Conservation (phyloP, 2,113 vertebrate genomes). For the Myrmecobius fasciatus region DNA sequence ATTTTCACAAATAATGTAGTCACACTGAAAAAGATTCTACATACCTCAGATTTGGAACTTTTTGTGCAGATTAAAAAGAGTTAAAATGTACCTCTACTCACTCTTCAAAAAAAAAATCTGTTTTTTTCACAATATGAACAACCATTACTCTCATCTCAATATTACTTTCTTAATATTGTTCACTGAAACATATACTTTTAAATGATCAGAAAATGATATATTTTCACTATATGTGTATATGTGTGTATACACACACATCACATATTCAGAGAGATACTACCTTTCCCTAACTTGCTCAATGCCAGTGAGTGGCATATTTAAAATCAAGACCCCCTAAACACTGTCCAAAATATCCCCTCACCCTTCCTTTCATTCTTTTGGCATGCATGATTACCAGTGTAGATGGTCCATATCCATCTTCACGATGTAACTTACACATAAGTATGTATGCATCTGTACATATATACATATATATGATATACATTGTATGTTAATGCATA, state of each 20-base stretch:
- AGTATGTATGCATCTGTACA: background rate
- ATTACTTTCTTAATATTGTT: constrained; percentile 23
- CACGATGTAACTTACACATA: background rate
- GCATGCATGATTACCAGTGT: background rate
- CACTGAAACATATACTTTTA: background rate
- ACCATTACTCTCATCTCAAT: constrained; percentile 11
- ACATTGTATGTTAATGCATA: background rate
- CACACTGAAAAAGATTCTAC: background rate
- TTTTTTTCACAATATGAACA: background rate
- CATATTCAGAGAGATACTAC: background rate
- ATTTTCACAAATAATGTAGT: constrained; percentile 12
- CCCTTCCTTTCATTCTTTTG: background rate
- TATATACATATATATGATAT: background rate
- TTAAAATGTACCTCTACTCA: background rate
- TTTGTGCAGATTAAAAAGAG: background rate
- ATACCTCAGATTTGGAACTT: background rate
- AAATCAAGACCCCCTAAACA: background rate
- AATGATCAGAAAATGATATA: background rate
- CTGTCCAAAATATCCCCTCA: background rate
- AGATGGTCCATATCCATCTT: background rate
- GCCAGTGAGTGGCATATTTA: background rate
- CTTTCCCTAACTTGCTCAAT: background rate
- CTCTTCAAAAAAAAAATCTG: constrained; percentile 14
- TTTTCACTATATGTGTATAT: background rate
- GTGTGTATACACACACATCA: background rate